Evolutionary conservation across 2,113 vertebrate species (phyloP), one percentile per base, ranked within the genome.

Genomic region (Neodon shergylaensis): DNA sequence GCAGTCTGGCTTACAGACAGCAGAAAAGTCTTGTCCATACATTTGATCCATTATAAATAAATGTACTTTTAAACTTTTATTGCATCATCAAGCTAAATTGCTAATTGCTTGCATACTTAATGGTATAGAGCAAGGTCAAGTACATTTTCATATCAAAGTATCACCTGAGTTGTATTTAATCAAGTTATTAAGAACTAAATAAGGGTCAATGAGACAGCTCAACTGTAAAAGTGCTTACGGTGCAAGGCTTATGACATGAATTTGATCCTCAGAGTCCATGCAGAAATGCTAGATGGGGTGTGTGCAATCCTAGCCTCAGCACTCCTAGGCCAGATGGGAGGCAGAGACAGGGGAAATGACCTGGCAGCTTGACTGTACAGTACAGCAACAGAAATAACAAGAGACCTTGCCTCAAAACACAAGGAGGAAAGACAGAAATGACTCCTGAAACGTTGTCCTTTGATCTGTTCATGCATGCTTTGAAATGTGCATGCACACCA

Each of bases 51-150:
- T 36, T 70, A 91, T 85, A 96, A 89, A 90, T 81, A 88, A 91
- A 82, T 78, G 31, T 68, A 82, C 72, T 92, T 70, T 91, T 36
- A 70, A 91, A 70, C 33, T 72, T 91, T 89, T 88, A 58, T 70
- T 44, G 61, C 3, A 28, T 19, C 91, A 68, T 97, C 83, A 95
- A 82, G 65, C 76, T 88, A 86, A 93, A 78, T 65, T 86, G 39
- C 44, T 92, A 97, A 92, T 94, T 95, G 52, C 77, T 94, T 95
- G 88, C 58, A 39, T 90, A 70, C 54, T 88, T 72, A 84, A 61
- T 70, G 66, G 86, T 78, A 78, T 33, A 95, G 66, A 78, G 12
- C 49, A 42, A 95, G 85, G 87, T 92, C 72, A 88, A 92, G 77
- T 33, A 78, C 31, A 92, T 86, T 78, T 95, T 90, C 39, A 85